Base-by-base conservation (phyloP, 2,888 invertebrate species). In the Cephus spinipes region DNA sequence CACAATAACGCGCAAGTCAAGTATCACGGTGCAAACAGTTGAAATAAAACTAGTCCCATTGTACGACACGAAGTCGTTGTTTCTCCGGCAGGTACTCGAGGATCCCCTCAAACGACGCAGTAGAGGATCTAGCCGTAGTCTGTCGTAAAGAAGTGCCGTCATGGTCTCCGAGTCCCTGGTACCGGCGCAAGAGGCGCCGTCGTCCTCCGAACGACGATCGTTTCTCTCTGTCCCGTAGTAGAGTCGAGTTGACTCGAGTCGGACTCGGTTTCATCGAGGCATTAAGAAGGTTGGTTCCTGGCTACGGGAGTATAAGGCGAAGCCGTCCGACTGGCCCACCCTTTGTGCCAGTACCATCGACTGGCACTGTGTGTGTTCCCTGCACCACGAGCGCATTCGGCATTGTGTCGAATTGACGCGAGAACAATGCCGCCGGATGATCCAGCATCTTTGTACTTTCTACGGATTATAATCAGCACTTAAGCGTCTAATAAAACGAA, bases 391-490 rank as follows among this genome's bases (percentile, higher is more conserved):
- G 30, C 73, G 75, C 69, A 34, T 33, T 75, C 68, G 81, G 81
- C 78, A 80, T 82, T 76, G 76, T 76, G 23, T 23, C 68, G 77
- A 40, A 73, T 76, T 80, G 83, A 82, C 80, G 80, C 76, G 80
- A 84, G 86, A 88, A 89, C 88, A 89, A 89, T 87, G 85, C 80
- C 81, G 81, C 68, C 75, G 85, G 82, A 87, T 87, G 83, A 87
- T 87, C 86, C 84, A 83, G 85, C 87, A 87, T 82, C 85, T 87
- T 87, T 84, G 83, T 82, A 84, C 81, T 78, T 81, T 81, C 82
- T 81, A 79, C 74, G 87, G 87, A 87, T 89, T 85, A 85, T 87
- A 87, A 89, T 89, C 87, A 88, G 87, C 86, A 87, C 88, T 88
- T 82, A 83, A 87, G 86, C 83, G 74, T 73, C 55, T 55, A 68